Evolutionary conservation across 2,113 vertebrate species (phyloP).

Genomic region (Delphinus delphis): DNA sequence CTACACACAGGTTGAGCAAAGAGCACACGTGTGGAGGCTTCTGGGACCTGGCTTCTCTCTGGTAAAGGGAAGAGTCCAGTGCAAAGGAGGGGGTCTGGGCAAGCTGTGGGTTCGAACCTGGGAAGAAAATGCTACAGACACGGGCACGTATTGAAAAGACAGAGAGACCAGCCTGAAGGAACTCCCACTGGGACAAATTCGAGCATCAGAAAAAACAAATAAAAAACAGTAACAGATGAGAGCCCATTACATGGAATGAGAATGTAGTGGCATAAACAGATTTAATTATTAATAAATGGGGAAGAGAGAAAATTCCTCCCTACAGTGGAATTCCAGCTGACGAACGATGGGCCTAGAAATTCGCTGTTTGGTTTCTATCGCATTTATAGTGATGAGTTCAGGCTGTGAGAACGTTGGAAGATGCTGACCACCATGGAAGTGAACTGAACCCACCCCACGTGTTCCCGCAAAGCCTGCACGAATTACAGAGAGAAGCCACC

Average conservation of each 20-base stretch:
- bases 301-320: neutral
- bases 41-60: accelerated
- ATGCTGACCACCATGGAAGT: accelerated
- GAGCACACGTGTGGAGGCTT: accelerated
- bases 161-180: neutral
- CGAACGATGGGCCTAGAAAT: accelerated
- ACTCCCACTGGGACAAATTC: accelerated
- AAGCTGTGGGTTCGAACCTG: neutral
- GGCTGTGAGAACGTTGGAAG: accelerated
- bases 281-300: no score
- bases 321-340: no score
- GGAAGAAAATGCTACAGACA: no score
- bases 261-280: accelerated
- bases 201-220: neutral
- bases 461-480: accelerated
- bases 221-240: neutral
- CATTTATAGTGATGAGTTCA: neutral
- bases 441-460: accelerated
- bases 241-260: accelerated
- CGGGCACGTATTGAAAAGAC: accelerated
- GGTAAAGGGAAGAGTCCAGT: neutral
- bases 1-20: neutral
- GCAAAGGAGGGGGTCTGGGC: neutral
- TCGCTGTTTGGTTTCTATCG: accelerated
- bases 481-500: neutral